Conservation (phyloP, 2,113 vertebrate genomes). For the Psittacara wagleri region DNA sequence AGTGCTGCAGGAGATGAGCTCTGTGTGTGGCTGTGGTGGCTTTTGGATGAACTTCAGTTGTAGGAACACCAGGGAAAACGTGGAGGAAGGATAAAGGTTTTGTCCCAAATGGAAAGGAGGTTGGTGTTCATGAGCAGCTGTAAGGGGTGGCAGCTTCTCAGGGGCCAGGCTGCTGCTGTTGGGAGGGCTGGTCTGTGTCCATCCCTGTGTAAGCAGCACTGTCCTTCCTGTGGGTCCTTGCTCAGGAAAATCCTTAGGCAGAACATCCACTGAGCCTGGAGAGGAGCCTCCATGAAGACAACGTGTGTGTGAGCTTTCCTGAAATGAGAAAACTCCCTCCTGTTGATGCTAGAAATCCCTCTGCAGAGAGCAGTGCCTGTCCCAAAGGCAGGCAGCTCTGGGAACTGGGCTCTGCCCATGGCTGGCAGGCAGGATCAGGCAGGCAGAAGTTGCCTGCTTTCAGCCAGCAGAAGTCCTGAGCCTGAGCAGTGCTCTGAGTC, state of each 20-base stretch:
- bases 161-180: not conserved
- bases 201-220: fast-evolving
- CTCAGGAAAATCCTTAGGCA: not conserved
- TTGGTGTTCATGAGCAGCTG: too few relatives aligned
- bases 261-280: not conserved
- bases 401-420: not conserved
- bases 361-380: not conserved
- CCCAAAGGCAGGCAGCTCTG: not conserved
- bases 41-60: not conserved
- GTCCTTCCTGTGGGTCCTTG: not conserved
- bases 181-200: not conserved
- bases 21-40: not conserved
- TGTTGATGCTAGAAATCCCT: not conserved
- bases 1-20: not conserved
- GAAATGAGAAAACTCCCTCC: not conserved
- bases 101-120: not conserved
- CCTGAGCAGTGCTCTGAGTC: not conserved
- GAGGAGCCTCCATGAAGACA: not conserved
- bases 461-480: not conserved
- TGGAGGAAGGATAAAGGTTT: not conserved
- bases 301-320: not conserved
- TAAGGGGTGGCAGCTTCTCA: not conserved
- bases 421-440: not conserved
- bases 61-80: not conserved
- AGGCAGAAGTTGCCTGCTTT: not conserved